These are phyloP conservation scores for Ephydatia muelleri DNA, from an alignment of 37 sponge, comb jelly and placozoan species.

Conservation along the genomic window DNA sequence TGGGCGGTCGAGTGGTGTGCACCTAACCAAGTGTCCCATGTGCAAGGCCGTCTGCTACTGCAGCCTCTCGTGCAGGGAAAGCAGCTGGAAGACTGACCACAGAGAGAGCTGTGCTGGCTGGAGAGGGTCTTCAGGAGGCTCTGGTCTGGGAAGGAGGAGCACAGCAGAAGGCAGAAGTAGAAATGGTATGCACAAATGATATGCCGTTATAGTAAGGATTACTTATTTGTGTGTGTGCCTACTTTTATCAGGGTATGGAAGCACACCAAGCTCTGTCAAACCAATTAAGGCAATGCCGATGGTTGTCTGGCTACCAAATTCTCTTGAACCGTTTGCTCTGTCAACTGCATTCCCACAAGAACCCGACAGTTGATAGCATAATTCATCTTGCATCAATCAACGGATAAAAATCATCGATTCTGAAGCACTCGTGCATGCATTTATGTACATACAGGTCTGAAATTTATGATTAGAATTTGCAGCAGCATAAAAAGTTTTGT, in stretches of 20 bases:
- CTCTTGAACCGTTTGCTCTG: not conserved
- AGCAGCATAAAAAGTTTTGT: not conserved
- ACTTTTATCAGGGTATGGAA: not conserved
- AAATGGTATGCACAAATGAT: not conserved
- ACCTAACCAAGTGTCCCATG: constrained; percentile 47
- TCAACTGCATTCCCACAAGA: not conserved
- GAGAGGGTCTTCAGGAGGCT: not conserved
- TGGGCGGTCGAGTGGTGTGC: constrained; percentile 56
- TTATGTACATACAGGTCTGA: not conserved
- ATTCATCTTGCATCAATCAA: not conserved
- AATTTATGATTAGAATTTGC: not conserved
- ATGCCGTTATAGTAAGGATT: not conserved
- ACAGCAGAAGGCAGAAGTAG: not conserved
- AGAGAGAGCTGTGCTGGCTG: constrained; percentile 51
- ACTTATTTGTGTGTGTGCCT: not conserved
- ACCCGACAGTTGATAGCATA: not conserved
- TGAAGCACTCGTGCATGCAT: not conserved
- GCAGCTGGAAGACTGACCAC: constrained; percentile 69
- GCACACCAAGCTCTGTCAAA: not conserved
- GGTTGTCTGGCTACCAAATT: constrained; percentile 1
- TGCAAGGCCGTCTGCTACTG: constrained; percentile 66
- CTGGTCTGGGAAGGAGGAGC: not conserved
- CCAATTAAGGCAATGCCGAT: not conserved
- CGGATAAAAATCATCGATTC: not conserved
- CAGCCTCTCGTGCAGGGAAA: constrained; percentile 51